Base-by-base conservation (phyloP, 2,888 invertebrate species). In the Eudemis profundana region DNA sequence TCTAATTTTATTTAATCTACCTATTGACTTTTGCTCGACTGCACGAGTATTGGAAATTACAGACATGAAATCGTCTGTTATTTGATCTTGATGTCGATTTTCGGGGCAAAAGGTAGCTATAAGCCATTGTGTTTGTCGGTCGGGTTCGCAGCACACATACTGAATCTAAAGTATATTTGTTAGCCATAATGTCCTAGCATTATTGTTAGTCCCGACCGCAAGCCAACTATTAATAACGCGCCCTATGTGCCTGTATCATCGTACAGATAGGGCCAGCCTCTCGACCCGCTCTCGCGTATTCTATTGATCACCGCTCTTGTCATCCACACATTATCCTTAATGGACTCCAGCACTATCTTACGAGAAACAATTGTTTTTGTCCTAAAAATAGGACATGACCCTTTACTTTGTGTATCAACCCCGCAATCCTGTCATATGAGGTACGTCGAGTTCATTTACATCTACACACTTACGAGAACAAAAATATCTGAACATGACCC, bases 261-360 rank as follows among this genome's bases (percentile, higher is more conserved):
- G 74, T 70, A 70, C 76, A 75, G 79, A 81, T 78, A 78, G 74
- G 74, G 72, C 76, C 74, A 70, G 69, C 74, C 75, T 77, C 79
- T 81, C 78, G 78, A 81, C 81, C 83, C 79, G 74, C 74, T 53
- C 66, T 57, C 68, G 61, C 63, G 65, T 75, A 75, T 77, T 82
- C 84, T 86, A 87, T 88, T 87, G 88, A 88, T 87, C 85, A 85
- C 79, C 72, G 78, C 82, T 86, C 84, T 82, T 87, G 89, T 88
- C 88, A 86, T 84, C 81, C 80, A 81, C 85, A 87, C 84, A 84
- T 86, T 86, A 81, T 77, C 82, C 78, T 82, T 89, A 89, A 90
- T 89, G 88, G 87, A 85, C 84, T 83, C 78, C 72, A 75, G 75
- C 76, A 74, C 79, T 78, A 78, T 85, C 82, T 81, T 78, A 73